Percentiles rank a stretch among this genome's conserved stretches.
These are phyloP conservation scores for Egretta garzetta DNA, from an alignment of 2,113 vertebrate genomes.

Conservation along the genomic window DNA sequence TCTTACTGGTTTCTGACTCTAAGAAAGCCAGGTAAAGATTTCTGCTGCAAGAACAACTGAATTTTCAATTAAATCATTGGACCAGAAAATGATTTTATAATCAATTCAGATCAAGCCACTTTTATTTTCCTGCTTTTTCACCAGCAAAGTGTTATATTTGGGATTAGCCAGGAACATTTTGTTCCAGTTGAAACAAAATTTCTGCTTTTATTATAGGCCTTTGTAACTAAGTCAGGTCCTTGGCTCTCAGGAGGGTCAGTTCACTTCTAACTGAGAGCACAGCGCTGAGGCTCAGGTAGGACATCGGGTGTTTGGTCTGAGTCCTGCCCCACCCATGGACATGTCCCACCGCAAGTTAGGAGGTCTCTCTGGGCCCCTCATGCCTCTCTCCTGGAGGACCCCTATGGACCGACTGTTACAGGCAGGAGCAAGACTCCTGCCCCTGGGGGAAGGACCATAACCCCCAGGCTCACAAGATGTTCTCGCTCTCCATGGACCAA, in stretches of 20 bases:
- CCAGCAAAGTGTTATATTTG: background rate
- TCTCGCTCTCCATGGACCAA: background rate
- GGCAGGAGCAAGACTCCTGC: background rate
- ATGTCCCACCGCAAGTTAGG: background rate
- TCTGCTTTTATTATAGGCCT: background rate
- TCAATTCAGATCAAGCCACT: background rate
- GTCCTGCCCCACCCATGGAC: background rate
- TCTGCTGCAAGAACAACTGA: background rate
- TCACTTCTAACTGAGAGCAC: background rate
- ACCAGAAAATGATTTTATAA: background rate
- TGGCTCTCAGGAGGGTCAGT: background rate
- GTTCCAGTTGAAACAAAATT: background rate
- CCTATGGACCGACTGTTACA: background rate
- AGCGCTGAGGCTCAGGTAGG: background rate
- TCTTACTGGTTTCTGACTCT: rapidly evolving
- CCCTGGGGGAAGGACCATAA: background rate
- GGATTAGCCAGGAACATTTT: background rate
- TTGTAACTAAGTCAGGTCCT: background rate
- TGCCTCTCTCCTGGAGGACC: background rate
- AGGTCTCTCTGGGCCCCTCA: background rate
- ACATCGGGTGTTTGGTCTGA: background rate
- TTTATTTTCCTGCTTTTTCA: background rate
- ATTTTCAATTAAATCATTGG: background rate
- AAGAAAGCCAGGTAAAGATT: background rate
- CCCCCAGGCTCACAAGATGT: background rate